These are phyloP conservation scores for Megaceryle torquata DNA, from an alignment of 2,113 vertebrate species.

Conservation along the genomic window DNA sequence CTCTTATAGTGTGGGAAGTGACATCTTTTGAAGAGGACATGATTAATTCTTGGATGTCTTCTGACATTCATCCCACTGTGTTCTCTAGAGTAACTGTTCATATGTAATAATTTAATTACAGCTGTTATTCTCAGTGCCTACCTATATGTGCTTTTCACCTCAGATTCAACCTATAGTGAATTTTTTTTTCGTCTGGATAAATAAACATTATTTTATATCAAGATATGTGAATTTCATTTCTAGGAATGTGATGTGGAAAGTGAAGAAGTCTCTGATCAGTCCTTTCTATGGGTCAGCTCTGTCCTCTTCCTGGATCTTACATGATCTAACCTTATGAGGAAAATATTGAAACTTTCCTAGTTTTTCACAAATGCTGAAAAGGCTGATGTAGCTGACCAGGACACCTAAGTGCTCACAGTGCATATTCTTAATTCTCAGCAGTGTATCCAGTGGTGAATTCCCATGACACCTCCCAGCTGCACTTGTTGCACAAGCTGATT, in stretches of 20 bases:
- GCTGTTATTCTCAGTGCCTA: neutral
- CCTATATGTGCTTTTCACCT: neutral
- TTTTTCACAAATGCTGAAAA: neutral
- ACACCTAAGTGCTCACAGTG: neutral
- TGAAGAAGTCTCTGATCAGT: neutral
- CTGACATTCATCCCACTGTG: neutral
- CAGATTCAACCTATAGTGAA: neutral
- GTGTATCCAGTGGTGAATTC: neutral
- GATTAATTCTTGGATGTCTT: slow-evolving; percentile 8
- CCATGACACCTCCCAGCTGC: neutral
- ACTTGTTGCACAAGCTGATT: neutral
- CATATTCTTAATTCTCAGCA: neutral
- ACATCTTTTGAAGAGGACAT: neutral
- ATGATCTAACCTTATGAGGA: neutral
- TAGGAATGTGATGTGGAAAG: neutral
- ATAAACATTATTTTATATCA: neutral
- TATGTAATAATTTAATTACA: neutral
- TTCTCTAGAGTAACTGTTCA: neutral
- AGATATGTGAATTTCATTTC: neutral
- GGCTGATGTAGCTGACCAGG: neutral
- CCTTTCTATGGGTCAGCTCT: neutral
- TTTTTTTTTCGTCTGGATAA: neutral
- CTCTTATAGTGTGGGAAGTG: neutral
- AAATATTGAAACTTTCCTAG: neutral
- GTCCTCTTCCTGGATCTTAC: neutral